Conservation (phyloP, 2,888 invertebrate genomes). For the Ichneumoninae sp. region DNA sequence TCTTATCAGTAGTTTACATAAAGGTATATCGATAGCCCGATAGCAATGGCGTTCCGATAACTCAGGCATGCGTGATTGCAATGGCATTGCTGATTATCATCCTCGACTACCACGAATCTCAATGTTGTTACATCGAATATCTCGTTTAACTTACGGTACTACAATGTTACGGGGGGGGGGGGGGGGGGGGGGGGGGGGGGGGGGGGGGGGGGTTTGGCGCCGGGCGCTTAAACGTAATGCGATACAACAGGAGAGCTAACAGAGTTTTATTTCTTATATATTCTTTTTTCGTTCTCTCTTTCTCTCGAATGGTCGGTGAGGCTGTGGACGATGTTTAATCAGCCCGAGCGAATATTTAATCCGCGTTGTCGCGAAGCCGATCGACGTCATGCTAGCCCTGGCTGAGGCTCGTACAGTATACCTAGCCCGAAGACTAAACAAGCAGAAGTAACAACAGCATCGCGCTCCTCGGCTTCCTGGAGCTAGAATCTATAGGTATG, state of each 20-base stretch:
- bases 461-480: slow-evolving; percentile 25
- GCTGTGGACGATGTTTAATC: slow-evolving; percentile 48
- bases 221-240: slow-evolving; percentile 19
- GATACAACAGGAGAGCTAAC: neutral
- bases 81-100: slow-evolving; percentile 38
- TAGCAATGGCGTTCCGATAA: slow-evolving; percentile 30
- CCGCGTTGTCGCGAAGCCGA: slow-evolving; percentile 39
- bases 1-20: neutral
- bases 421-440: slow-evolving; percentile 43
- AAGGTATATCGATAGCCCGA: slow-evolving; percentile 23
- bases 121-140: slow-evolving; percentile 23
- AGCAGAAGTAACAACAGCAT: slow-evolving; percentile 21
- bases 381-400: slow-evolving; percentile 40
- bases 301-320: neutral
- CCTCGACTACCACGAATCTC: slow-evolving; percentile 27
- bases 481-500: neutral
- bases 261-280: neutral
- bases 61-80: slow-evolving; percentile 21
- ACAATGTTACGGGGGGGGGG: neutral
- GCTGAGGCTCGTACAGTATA: slow-evolving; percentile 23
- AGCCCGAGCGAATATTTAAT: slow-evolving; percentile 51
- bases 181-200: neutral
- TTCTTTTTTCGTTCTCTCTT: neutral
- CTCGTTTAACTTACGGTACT: slow-evolving; percentile 2
- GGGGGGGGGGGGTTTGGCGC: no score